Evolutionary conservation across 1,140 invertebrate genomes (phyloP).

Genomic region (Bombus fervidus): DNA sequence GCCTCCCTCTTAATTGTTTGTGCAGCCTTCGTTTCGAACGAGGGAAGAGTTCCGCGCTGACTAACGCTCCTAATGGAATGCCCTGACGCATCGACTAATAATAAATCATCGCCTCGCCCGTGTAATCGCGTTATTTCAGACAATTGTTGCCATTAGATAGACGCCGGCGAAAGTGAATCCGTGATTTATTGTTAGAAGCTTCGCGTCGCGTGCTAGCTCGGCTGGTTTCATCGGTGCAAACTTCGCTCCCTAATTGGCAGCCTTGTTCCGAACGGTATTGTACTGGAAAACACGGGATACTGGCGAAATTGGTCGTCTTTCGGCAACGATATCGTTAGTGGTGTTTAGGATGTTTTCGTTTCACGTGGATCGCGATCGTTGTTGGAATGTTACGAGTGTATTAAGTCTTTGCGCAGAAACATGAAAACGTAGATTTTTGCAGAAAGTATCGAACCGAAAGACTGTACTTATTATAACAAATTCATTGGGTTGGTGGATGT

Average conservation of each 20-base stretch:
- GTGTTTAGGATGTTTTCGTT: not conserved
- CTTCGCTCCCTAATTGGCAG: constrained; percentile 22
- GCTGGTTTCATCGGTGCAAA: constrained; percentile 1
- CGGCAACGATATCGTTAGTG: not conserved
- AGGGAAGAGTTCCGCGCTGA: constrained; percentile 20
- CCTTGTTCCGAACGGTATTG: not conserved
- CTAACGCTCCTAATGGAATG: constrained; percentile 51
- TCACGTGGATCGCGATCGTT: not conserved
- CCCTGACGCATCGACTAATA: constrained; percentile 56
- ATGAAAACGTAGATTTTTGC: not conserved
- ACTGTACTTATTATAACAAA: too few species aligned
- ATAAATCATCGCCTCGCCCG: constrained; percentile 57
- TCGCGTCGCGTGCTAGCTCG: constrained; percentile 7
- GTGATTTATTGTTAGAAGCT: constrained; percentile 42
- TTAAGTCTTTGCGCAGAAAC: not conserved
- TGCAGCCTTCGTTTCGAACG: constrained; percentile 20
- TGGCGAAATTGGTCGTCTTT: not conserved
- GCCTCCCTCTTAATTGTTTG: constrained; percentile 47
- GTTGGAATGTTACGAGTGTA: not conserved
- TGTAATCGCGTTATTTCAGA: constrained; percentile 47
- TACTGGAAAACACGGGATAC: not conserved
- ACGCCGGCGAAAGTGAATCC: constrained; percentile 24
- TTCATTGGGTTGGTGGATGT: too few species aligned
- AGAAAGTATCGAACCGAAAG: too few species aligned
- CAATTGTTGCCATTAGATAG: constrained; percentile 39